Evolutionary conservation across 2,113 vertebrate species (phyloP).

Genomic region (Rhombomys opimus): DNA sequence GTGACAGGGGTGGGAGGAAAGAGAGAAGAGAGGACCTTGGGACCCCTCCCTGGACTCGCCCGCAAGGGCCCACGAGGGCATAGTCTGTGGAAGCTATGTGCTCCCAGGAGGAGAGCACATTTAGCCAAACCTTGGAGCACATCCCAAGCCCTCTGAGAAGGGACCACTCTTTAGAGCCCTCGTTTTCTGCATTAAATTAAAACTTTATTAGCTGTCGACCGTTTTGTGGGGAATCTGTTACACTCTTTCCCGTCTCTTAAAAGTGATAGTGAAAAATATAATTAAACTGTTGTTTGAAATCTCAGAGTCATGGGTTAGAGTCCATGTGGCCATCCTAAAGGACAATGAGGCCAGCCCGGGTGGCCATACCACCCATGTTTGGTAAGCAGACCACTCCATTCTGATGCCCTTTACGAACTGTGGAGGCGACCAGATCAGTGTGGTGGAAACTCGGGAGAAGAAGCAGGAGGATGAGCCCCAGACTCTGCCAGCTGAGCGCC

Average conservation of each 20-base stretch:
- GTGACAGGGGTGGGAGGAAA: accelerated
- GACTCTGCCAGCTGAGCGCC: not conserved
- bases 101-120: not conserved
- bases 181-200: slow-evolving; percentile 48
- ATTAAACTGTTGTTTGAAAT: slow-evolving; percentile 70
- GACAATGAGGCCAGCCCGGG: not conserved
- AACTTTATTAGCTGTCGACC: slow-evolving; percentile 69
- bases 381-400: not conserved
- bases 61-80: not conserved
- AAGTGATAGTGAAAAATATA: slow-evolving; percentile 28
- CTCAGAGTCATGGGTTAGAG: not conserved
- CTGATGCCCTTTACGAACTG: too few relatives aligned
- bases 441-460: not conserved
- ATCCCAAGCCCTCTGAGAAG: slow-evolving; percentile 33
- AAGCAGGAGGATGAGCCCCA: not conserved
- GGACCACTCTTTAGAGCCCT: slow-evolving; percentile 26
- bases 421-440: not conserved
- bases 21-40: too few relatives aligned
- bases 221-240: slow-evolving; percentile 55
- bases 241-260: slow-evolving; percentile 51
- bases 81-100: not conserved
- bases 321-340: not conserved
- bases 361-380: not conserved
- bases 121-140: not conserved
- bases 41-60: not conserved